Base-by-base conservation (phyloP, 2,888 invertebrate species). In the Temnothorax rugatulus region DNA sequence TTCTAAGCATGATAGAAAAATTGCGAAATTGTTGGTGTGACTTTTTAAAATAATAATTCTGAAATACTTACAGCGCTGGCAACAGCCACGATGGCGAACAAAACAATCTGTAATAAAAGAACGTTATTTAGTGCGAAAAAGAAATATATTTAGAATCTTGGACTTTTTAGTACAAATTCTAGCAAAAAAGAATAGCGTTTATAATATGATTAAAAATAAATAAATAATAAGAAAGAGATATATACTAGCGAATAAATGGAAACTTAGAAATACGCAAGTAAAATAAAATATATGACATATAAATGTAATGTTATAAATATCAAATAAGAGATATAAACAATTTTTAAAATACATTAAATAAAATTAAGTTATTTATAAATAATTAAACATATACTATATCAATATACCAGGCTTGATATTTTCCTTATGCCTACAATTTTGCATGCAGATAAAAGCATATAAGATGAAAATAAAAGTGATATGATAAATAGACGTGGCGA, bases 1-100 rank as follows among this genome's bases (percentile, higher is more conserved):
- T 50, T 63, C 8, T n/a, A 76, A 15, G 41, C 54, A 54, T 25
- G 7, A 18, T 18, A 5, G 1, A 47, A 47, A 11, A 38, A 34
- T 50, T 63, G 11, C 11, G 4, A 34, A 52, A 52, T 41, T 52
- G 15, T 52, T 64, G 25, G 21, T 34, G 9, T n/a, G 13, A 25
- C 4, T 76, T 44, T 41, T n/a, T 18, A 29, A 68, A 54, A 29
- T 52, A 13, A 13, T 21, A 4, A 52, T 41, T 68, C 1, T 44
- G 1, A 44, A 52, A 54, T 54, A 77, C 77, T 77, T 44, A 77
- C 77, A 82, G 94, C 94, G 76, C 88, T 91, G 83, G 87, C 93
- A 77, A 91, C 93, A 77, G 90, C 93, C 88, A 94, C 90, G 84
- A 93, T 88, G 91, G 93, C 93, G 90, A 93, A 91, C 63, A 94